These are phyloP conservation scores for Pollenia angustigena DNA, from an alignment of 2,888 invertebrate species.

Conservation along the genomic window DNA sequence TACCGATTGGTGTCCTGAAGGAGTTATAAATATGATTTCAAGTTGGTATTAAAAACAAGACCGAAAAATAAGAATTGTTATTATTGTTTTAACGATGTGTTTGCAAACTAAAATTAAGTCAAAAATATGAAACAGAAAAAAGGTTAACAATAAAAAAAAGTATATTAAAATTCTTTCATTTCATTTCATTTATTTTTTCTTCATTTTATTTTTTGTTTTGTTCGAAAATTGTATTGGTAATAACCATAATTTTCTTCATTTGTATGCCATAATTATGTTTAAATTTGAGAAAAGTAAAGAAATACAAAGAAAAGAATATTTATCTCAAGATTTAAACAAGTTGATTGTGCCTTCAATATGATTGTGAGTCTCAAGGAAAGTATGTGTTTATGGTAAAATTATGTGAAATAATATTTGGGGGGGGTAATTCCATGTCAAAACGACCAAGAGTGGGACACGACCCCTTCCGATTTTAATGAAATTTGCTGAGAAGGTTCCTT, in stretches of 20 bases:
- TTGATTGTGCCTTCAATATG: conserved; percentile 39
- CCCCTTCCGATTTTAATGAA: too few species aligned
- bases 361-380: not conserved
- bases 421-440: too few species aligned
- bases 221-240: conserved; percentile 18
- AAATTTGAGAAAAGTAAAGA: conserved; percentile 30
- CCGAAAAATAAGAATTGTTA: conserved; percentile 25
- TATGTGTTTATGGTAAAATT: conserved; percentile 37
- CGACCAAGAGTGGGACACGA: too few species aligned
- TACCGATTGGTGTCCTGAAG: conserved; percentile 78
- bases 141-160: conserved; percentile 55
- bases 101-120: conserved; percentile 48
- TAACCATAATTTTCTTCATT: conserved; percentile 63
- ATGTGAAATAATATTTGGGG: not conserved
- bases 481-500: too few species aligned
- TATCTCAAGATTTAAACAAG: conserved; percentile 54
- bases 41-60: conserved; percentile 71
- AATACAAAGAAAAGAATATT: not conserved
- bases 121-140: conserved; percentile 31
- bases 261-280: conserved; percentile 64
- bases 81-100: conserved; percentile 19
- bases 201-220: not conserved
- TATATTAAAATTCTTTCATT: conserved; percentile 58
- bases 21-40: conserved; percentile 81
- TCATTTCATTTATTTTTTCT: not conserved